Evolutionary conservation across 2,888 invertebrate species (phyloP).

Genomic region (Tupiocoris notatus): DNA sequence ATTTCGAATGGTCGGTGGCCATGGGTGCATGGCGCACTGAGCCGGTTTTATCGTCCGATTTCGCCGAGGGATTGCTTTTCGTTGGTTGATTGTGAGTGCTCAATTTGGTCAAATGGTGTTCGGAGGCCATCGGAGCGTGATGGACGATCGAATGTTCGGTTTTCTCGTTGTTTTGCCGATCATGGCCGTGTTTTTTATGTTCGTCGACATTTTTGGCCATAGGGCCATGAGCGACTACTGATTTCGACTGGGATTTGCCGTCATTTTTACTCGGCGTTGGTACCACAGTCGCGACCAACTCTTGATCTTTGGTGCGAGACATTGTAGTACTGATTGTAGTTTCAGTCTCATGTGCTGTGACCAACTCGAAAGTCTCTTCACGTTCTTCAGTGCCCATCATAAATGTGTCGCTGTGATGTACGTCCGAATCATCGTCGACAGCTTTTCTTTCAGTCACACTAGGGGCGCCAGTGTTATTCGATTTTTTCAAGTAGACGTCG

Average conservation of each 20-base stretch:
- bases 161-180: neutral
- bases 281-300: neutral
- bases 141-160: slow-evolving; percentile 9
- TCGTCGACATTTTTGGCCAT: slow-evolving; percentile 11
- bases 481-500: slow-evolving; percentile 10
- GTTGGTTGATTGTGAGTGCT: slow-evolving; percentile 17
- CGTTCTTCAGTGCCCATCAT: neutral
- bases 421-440: neutral
- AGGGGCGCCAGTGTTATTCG: neutral
- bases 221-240: slow-evolving; percentile 12
- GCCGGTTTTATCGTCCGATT: neutral
- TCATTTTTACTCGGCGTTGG: neutral
- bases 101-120: neutral
- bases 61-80: slow-evolving; percentile 4
- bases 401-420: slow-evolving; percentile 15
- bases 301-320: too few species aligned
- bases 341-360: neutral
- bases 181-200: neutral
- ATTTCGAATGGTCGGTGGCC: slow-evolving; percentile 5
- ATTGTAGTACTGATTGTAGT: neutral
- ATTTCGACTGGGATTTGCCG: neutral
- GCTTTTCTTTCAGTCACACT: neutral
- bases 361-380: neutral
- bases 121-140: slow-evolving; percentile 26
- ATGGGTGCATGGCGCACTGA: neutral